Evolutionary conservation across 2,797 vertebrate species (phyloP), one percentile per base, ranked within the genome.

Genomic region (Hephaestus fuliginosus): DNA sequence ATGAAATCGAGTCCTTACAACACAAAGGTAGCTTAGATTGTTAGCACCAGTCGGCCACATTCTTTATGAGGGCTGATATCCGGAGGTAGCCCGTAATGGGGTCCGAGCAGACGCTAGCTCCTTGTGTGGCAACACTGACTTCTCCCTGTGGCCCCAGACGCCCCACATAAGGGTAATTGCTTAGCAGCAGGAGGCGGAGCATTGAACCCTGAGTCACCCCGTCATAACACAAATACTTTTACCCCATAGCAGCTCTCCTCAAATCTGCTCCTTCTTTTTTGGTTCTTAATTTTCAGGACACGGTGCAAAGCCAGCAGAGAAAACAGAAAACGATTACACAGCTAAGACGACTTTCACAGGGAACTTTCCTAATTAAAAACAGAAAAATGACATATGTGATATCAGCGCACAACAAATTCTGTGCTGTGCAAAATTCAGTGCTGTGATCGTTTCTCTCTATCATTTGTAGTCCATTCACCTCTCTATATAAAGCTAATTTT

Each of bases 161-260:
- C 76, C 80, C 71, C 72, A 70, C 82, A 79, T 80, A 77, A 82
- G 80, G 76, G 74, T 90, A 91, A 91, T 93, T 91, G 91, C 86
- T 88, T 78, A 90, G 57, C 73, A 25, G 83, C 80, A 81, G 87
- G 91, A 77, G 76, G 84, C 83, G 18, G 68, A 88, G 87, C 84
- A 88, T 78, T 94, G 91, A 93, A 92, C 90, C 89, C 70, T 90
- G 88, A 91, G 79, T 92, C 84, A 93, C 92, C 87, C 82, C 86
- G 6, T 86, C 82, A 84, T 83, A 86, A 90, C 88, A 91, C 77
- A 87, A 88, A 89, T 82, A 86, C 79, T 85, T 92, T 76, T 64
- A 52, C 56, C 81, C 78, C 62, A 15, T 55, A 74, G 72, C 81
- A 78, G 76, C 84, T 70, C 70, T 76, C 43, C 51, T 82, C 41